phyloP scores from a whole-genome alignment of 2,888 invertebrate species.

The Xylophagus ater region DNA sequence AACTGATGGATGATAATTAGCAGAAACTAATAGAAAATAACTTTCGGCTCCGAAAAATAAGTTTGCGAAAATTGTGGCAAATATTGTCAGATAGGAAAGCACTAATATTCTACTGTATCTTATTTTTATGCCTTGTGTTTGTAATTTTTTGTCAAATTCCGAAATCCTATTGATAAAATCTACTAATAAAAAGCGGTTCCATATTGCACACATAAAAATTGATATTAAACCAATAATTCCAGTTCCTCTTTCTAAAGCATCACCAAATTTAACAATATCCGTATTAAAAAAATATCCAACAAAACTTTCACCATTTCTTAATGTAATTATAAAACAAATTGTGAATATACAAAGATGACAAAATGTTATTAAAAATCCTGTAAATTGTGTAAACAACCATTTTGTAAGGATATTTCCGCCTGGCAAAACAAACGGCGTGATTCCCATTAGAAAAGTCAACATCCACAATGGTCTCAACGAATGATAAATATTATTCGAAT shows the following conservation, averaged over 20 bases:
- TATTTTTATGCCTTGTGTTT: constrained; percentile 29
- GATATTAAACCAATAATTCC: constrained; percentile 24
- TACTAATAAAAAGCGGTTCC: constrained; percentile 26
- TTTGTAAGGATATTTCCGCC: background rate
- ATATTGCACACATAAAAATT: constrained; percentile 29
- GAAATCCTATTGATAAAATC: constrained; percentile 29
- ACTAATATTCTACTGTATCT: constrained; percentile 31
- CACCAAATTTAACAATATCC: constrained; percentile 24
- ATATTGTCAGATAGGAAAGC: constrained; percentile 28
- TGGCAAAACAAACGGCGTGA: background rate
- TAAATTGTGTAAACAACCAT: background rate
- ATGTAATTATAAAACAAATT: constrained; percentile 24
- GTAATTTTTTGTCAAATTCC: constrained; percentile 30
- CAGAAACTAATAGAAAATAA: constrained; percentile 27
- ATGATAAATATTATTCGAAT: constrained; percentile 3
- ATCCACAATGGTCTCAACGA: background rate
- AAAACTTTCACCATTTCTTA: constrained; percentile 19
- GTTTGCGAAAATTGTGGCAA: constrained; percentile 27
- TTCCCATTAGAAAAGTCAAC: background rate
- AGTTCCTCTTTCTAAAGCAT: constrained; percentile 26
- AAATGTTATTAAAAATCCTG: constrained; percentile 2
- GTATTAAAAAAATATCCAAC: constrained; percentile 24
- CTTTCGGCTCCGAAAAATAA: constrained; percentile 31
- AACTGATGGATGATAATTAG: constrained; percentile 20
- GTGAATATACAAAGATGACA: constrained; percentile 19